Evolutionary conservation across 2,888 invertebrate genomes (phyloP), one percentile per base, ranked within the genome.

Genomic region (Drosophila bunnanda): DNA sequence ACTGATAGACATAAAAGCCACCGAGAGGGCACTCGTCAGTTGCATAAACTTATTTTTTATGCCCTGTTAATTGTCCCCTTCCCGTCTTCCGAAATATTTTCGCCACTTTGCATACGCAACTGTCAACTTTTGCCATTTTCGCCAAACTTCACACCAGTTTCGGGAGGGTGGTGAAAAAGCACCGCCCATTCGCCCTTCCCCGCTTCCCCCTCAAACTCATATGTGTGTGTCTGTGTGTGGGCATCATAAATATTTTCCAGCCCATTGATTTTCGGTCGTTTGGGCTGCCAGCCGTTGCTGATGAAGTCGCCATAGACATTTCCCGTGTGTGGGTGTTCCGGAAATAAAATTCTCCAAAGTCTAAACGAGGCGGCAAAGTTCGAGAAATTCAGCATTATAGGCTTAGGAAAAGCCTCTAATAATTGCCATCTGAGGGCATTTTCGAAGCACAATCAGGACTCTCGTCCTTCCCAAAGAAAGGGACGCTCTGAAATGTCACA

Each of bases 191-290:
- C 6, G 10, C 9, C 20, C 32, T 4, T 12, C n/a, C 28, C 32
- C n/a, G 36, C 22, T 13, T 41, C 39, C 50, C 41, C 32, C 38
- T 12, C 30, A 30, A 30, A 13, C 43, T 32, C 74, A 56, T n/a
- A 56, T 39, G 38, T 76, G 78, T 75, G 22, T 77, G 78, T 75
- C 73, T 80, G 50, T 39, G 57, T 80, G 81, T 78, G 84, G 80
- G 74, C 84, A 87, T 84, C 84, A 86, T 86, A 85, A 85, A 85
- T 85, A 85, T 85, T 85, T 86, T 85, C 84, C 84, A 77, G 84
- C 73, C 84, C 87, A 85, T 85, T 85, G 84, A 85, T 85, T 87
- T 87, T 84, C 72, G 82, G 82, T 82, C 87, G 84, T 75, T 86
- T 75, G 80, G 80, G 69, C 70, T 76, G 71, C 69, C 73, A 77